Evolutionary conservation across 2,797 vertebrate genomes (phyloP), one percentile per base, ranked within the genome.

Genomic region (Picus viridis): DNA sequence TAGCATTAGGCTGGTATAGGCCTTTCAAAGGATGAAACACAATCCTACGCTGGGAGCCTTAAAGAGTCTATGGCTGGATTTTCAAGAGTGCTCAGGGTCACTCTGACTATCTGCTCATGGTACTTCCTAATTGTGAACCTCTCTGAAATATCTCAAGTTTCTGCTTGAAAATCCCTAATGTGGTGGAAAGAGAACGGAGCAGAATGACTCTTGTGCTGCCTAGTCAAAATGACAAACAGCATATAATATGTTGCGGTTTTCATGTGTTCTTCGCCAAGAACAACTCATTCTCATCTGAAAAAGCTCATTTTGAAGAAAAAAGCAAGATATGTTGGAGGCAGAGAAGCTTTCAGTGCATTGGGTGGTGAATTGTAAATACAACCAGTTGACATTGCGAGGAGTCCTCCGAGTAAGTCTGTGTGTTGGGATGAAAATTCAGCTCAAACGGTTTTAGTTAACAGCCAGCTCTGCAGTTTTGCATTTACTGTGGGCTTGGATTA

Each of bases 221-320:
- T 70, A 51, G 87, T 83, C 61, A 81, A 76, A 94, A 87, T 81
- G 70, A 67, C 76, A 89, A 90, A 41, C 24, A 47, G 59, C 7
- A 0, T 18, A 22, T 53, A 80, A 72, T 51, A 51, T 3, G 1
- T 32, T 17, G 53, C 69, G 54, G 30, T 45, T 92, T 87, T 90
- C 51, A 24, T 75, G 67, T 53, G 32, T 62, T 92, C 63, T 89
- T 86, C 89, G 63, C 63, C 85, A 86, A 89, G 74, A 86, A 18
- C 76, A 88, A 51, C 53, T 83, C 7, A 61, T 89, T 96, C 89
- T 67, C 54, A 17, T 75, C 73, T 70, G 79, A 47, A 92, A 88
- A 93, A 74, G 57, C 74, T 93, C 71, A 47, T 93, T 90, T 72
- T 86, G 58, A 65, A 47, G 47, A 69, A 87, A 90, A 94, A 63